A percentile compares a stretch with the other conserved stretches of the same genome.
These are phyloP conservation scores for Monarcha castaneiventris DNA, from an alignment of 2,113 vertebrate species.

Conservation along the genomic window DNA sequence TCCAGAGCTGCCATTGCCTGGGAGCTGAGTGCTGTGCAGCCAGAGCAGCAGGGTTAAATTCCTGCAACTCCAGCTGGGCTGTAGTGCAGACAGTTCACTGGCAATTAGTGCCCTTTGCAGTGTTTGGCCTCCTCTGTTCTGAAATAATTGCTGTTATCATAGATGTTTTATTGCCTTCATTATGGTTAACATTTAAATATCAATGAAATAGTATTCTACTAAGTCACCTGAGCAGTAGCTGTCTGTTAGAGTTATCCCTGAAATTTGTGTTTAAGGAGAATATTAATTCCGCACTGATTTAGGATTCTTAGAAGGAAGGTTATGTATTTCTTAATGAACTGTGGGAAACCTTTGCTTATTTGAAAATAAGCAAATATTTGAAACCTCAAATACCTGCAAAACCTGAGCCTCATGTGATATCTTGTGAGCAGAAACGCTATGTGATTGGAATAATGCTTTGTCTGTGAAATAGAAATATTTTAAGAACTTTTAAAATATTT, in stretches of 20 bases:
- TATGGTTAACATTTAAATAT: constrained; percentile 76
- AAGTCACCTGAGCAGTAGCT: constrained; percentile 52
- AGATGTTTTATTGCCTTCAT: constrained; percentile 76
- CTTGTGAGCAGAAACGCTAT: background rate
- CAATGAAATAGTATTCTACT: constrained; percentile 63
- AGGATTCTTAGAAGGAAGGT: background rate
- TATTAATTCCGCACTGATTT: background rate
- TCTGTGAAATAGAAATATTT: background rate
- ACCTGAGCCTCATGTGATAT: background rate
- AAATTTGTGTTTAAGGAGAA: background rate
- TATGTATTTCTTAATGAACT: background rate
- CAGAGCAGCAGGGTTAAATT: background rate
- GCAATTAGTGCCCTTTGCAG: constrained; percentile 39
- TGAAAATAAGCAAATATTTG: background rate
- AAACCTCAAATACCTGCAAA: background rate
- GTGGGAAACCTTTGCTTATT: background rate
- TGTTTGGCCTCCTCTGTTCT: constrained; percentile 64
- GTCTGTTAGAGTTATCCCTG: constrained; percentile 22
- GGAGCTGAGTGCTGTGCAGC: background rate
- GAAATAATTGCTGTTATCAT: constrained; percentile 74
- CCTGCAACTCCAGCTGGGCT: background rate
- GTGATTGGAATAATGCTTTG: background rate
- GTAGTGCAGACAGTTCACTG: background rate
- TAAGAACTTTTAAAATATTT: background rate
- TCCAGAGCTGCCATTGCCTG: background rate